Evolutionary conservation across 2,888 invertebrate genomes (phyloP).

Genomic region (Drosophila lutescens): DNA sequence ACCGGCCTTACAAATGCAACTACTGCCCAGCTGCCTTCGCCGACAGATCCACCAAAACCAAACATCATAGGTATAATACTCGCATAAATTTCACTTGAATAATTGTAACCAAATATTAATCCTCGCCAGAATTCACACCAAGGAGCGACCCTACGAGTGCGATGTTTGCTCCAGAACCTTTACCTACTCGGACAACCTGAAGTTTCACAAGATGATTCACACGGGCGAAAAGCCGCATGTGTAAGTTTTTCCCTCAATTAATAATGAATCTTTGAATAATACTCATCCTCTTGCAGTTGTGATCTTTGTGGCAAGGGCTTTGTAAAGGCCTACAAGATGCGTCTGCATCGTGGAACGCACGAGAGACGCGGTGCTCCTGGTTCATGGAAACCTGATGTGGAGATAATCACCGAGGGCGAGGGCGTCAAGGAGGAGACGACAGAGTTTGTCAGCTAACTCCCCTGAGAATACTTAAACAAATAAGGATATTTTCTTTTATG

Average conservation of each 20-base stretch:
- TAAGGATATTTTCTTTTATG: background rate
- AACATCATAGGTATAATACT: conserved; percentile 81
- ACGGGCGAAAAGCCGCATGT: conserved; percentile 82
- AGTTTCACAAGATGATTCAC: conserved; percentile 83
- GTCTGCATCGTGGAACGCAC: conserved; percentile 77
- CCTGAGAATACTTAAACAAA: background rate
- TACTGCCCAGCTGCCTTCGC: conserved; percentile 84
- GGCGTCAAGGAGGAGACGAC: conserved; percentile 23
- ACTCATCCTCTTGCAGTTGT: conserved; percentile 54
- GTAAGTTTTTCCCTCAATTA: conserved; percentile 61
- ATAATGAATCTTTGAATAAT: background rate
- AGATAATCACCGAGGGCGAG: conserved; percentile 28
- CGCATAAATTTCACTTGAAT: background rate
- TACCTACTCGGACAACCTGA: conserved; percentile 82
- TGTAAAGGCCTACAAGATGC: conserved; percentile 81
- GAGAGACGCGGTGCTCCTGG: conserved; percentile 57
- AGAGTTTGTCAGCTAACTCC: conserved; percentile 27
- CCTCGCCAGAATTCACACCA: conserved; percentile 75
- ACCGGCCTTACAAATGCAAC: conserved; percentile 83
- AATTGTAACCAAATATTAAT: background rate
- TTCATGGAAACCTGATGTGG: conserved; percentile 46
- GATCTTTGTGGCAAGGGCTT: conserved; percentile 82
- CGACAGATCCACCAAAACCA: conserved; percentile 84
- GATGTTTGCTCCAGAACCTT: conserved; percentile 82
- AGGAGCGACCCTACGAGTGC: conserved; percentile 82